These are phyloP conservation scores for Protophormia terraenovae DNA, from an alignment of 2,888 invertebrate species.

Conservation along the genomic window DNA sequence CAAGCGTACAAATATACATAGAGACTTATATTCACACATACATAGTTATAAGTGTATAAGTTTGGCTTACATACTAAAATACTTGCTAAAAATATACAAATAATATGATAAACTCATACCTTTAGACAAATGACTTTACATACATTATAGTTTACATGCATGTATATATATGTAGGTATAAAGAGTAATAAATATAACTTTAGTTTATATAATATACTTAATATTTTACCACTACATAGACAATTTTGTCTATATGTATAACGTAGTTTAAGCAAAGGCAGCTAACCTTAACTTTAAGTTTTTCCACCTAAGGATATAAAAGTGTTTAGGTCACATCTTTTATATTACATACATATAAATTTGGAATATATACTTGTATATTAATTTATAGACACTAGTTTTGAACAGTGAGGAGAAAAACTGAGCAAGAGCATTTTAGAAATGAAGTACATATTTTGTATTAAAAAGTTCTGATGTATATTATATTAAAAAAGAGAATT, in stretches of 20 bases:
- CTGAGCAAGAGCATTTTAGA: not conserved
- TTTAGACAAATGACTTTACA: conserved; percentile 44
- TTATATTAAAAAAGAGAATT: too few species aligned
- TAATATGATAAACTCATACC: conserved; percentile 28
- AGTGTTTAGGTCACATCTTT: conserved; percentile 42
- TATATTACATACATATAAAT: not conserved
- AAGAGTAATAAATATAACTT: conserved; percentile 13
- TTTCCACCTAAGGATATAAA: conserved; percentile 36
- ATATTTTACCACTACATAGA: not conserved
- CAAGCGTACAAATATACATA: conserved; percentile 21
- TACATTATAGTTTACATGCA: not conserved
- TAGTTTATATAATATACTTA: conserved; percentile 12
- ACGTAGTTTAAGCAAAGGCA: conserved; percentile 12
- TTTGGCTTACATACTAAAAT: not conserved
- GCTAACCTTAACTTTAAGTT: conserved; percentile 55
- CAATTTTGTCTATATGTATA: not conserved
- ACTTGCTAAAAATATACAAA: not conserved
- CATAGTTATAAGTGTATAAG: not conserved
- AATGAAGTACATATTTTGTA: too few species aligned
- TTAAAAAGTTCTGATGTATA: too few species aligned
- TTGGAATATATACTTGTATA: not conserved
- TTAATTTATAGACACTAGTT: not conserved
- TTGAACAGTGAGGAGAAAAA: not conserved
- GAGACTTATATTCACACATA: not conserved
- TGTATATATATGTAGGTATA: not conserved